Evolutionary conservation across 2,888 invertebrate genomes (phyloP), one percentile per base, ranked within the genome.

Genomic region (Tyria jacobaeae): DNA sequence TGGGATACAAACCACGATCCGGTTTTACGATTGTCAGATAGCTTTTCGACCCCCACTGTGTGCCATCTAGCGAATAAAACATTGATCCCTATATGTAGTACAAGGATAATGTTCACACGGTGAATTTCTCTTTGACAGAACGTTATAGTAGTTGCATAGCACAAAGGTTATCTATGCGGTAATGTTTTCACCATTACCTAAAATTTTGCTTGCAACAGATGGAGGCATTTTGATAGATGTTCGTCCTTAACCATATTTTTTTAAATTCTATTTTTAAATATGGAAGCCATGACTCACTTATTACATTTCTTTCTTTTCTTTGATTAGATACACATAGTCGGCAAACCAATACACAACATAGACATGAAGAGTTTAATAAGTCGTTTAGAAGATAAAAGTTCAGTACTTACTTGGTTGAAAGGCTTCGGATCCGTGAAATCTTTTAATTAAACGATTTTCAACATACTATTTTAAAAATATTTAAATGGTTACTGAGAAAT

Each of bases 11-110:
- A 62, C 62, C 67, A 72, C 80, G 81, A 83, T 83, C 85, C 81
- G 79, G 81, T 84, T 81, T 75, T 79, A 68, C 81, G 86, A 88
- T 87, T 79, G 72, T 67, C 63, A 69, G 87, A 88, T 89, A 88
- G 79, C 88, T 64, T 81, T 81, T 79, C 88, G 88, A 89, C 88
- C 89, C 71, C 76, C 65, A 74, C 73, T 71, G 75, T 81, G 80
- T 78, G 76, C 82, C 79, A 80, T 82, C 77, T 82, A 80, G 68
- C 76, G 74, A 79, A 80, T 78, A 78, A 78, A 83, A 80, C 81
- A 72, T 71, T 67, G 70, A 78, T 78, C 73, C 62, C 47, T 71
- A 65, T 68, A 61, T 56, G 70, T 68, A 68, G 53, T 63, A 69
- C 65, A 59, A 67, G 60, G 56, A 68, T 66, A 66, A 66, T 73